Evolutionary conservation across 2,113 vertebrate genomes (phyloP), one percentile per base, ranked within the genome.

Genomic region (Semicossyphus pulcher): DNA sequence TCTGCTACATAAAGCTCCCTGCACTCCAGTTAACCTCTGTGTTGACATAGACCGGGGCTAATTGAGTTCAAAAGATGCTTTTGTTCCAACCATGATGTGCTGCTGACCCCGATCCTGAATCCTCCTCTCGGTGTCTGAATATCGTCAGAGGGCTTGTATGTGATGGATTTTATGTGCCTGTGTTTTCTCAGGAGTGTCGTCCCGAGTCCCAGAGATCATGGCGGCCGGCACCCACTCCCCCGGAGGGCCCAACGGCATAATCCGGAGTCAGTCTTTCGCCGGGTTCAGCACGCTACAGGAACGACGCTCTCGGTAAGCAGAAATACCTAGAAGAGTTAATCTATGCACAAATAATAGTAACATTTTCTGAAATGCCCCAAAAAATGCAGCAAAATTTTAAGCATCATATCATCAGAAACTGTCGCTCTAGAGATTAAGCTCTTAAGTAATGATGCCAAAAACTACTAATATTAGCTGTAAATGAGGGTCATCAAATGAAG

Each of bases 201-300:
- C 96, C 52, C 93, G 93, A 60, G 89, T 95, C 57, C 95, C 97
- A 0, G 96, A 98, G 92, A 97, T 95, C 95, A 99, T 99, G 97
- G 94, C 97, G 75, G 94, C 97, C 18, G 96, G 96, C 80, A 94
- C 95, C 57, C 96, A 97, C 88, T 98, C 97, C 10, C 98, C 97
- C 0, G 98, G 97, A 51, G 98, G 98, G 29, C 98, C 97, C 90
- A 98, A 98, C 83, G 97, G 97, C 47, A 99, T 99, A 88, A 98
- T 99, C 79, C 93, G 98, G 76, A 99, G 98, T 81, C 98, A 99
- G 91, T 99, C 98, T 25, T 99, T 99, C 0, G 97, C 98, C 0
- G 98, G 98, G 32, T 99, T 99, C 93, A 99, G 97, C 31, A 96
- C 97, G 5, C 94, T 98, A 26, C 97, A 98, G 84, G 98, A 99